Evolutionary conservation across 2,888 invertebrate genomes (phyloP), one percentile per base, ranked within the genome.

Genomic region (Ichneumoninae sp.): DNA sequence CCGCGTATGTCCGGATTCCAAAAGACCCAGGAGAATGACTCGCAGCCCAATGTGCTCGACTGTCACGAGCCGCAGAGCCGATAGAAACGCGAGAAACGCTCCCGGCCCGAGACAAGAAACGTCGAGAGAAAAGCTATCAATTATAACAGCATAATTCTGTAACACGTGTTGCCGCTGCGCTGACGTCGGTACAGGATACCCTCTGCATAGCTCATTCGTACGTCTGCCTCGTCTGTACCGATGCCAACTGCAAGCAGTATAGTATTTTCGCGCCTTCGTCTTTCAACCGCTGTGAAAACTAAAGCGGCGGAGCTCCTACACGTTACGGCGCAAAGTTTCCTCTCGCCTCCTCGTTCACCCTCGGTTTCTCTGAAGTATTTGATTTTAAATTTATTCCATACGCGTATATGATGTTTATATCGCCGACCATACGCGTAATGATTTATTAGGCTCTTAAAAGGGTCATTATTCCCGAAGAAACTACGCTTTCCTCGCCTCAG

Each of bases 81-180:
- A 82, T 82, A 68, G 76, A 80, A 85, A 80, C 57, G 33, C 74
- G 60, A n/a, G 71, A 44, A 66, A 71, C 22, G 13, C 30, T 19
- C 6, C 44, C 16, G 54, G 10, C 5, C 26, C 16, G 54, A 40
- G 76, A 44, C 60, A 40, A 72, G 71, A 68, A 33, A 16, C 19
- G 47, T 33, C 68, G 72, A 36, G 76, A 60, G 81, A 78, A 69
- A 80, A 72, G 79, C 82, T 19, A 85, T 85, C 76, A 85, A 82
- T 85, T 85, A 82, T 85, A 82, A 82, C 68, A 68, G 68, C 85
- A 85, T 85, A 85, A 85, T 85, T 85, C 76, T 72, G 76, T 66
- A 82, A 85, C 82, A 80, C 76, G 85, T 81, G 85, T 80, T 65
- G 74, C 68, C 30, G 82, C 68, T 84, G 40, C 72, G 68, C 66